Base-by-base conservation (phyloP, 2,113 vertebrate genomes). In the Perca fluviatilis region DNA sequence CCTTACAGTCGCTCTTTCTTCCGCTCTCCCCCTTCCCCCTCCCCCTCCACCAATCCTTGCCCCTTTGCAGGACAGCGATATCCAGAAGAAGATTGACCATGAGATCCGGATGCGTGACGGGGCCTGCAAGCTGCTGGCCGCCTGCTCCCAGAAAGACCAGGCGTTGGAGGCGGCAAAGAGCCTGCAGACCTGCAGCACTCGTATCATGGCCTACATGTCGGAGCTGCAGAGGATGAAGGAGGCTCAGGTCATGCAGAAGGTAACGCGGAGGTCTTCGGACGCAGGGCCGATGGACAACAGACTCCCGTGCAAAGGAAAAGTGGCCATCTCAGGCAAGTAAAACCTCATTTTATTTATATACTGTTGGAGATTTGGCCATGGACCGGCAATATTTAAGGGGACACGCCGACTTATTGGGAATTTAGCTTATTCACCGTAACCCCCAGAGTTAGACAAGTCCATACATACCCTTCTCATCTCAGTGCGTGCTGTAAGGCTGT, bases 81-180 rank as follows among this genome's bases (percentile, higher is more conserved):
- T 98, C 88, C 97, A 98, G 94, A 97, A 96, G 91, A 97, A 97
- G 87, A 96, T 99, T 3, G 98, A 99, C 91, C 96, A 97, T 73
- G 98, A 99, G 95, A 97, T 99, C 92, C 95, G 98, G 30, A 97
- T 98, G 96, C 96, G 97, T 0, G 98, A 98, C 14, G 98, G 97
- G 0, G 96, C 97, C 23, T 97, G 97, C 86, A 98, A 98, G 92
- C 94, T 99, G 63, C 93, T 99, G 94, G 97, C 96, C 0, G 97
- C 97, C 10, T 98, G 97, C 77, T 97, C 97, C 3, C 97, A 97
- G 90, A 93, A 95, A 49, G 97, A 97, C 65, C 98, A 99, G 90
- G 95, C 97, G 0, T 90, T 99, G 88, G 97, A 97, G 89, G 98
- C 96, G 1, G 96, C 98, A 40, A 98, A 98, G 93, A 97, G 96